Base-by-base conservation (phyloP, 2,888 invertebrate genomes). In the Standfussiana lucernea region DNA sequence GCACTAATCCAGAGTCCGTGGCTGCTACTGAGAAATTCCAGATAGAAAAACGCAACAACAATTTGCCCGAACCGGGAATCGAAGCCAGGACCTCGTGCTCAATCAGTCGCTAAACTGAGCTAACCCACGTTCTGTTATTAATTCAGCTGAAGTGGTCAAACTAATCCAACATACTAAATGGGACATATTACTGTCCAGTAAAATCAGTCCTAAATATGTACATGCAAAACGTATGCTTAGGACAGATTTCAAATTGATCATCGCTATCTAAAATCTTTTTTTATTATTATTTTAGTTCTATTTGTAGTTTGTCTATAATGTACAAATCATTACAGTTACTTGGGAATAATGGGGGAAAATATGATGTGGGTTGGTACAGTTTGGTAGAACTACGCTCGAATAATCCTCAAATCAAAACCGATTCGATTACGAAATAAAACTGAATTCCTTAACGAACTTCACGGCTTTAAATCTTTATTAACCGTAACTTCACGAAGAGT, bases 401-500 rank as follows among this genome's bases (percentile, higher is more conserved):
- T 21, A 42, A 65, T 28, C 13, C 24, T 28, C 8, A 8, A 64
- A 56, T 35, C 4, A 56, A 40, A 77, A 68, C 42, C 47, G 37
- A 69, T 42, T 59, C n/a, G 77, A 79, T 82, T 28, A 74, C 35
- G 61, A 65, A 73, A 70, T 69, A 66, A 70, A 74, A 67, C 21
- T n/a, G 10, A 50, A 56, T 74, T 72, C 64, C 6, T 42, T 35
- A 70, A 61, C 80, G 56, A 53, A 80, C 53, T 75, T 67, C 75
- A 71, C 71, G 73, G 59, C 42, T 28, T 83, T 69, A 28, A 59
- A 68, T 45, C 15, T 62, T 59, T 71, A 64, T 7, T 37, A 74
- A 62, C 66, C 81, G 72, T 76, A 76, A 56, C 61, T 80, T 69
- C 42, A 80, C 61, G 68, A 80, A 80, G 66, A 80, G 45, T 70